Evolutionary conservation across 2,113 vertebrate genomes (phyloP).

Genomic region (Aepyceros melampus): DNA sequence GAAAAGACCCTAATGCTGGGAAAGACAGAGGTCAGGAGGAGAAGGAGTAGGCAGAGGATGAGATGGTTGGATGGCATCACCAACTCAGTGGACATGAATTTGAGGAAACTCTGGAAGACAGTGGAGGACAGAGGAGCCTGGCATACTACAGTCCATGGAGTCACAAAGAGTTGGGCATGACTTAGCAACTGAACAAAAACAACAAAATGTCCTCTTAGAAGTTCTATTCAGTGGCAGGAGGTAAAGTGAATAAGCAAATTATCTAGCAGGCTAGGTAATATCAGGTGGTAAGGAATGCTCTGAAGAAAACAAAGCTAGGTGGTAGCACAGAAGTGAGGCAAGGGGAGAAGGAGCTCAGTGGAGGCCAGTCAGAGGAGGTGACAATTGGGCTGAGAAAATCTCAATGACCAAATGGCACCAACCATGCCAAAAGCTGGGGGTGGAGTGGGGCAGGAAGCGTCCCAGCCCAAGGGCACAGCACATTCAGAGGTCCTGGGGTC

Average conservation of each 20-base stretch:
- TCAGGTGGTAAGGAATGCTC: background rate
- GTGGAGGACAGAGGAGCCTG: background rate
- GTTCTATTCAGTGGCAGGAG: background rate
- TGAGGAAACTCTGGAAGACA: background rate
- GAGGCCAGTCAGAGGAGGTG: background rate
- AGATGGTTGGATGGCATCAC: background rate
- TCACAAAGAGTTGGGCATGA: background rate
- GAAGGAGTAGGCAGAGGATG: background rate
- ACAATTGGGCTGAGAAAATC: background rate
- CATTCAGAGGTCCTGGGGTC: background rate
- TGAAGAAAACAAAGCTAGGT: background rate
- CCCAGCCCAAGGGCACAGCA: background rate
- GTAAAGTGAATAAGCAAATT: background rate
- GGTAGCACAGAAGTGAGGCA: background rate
- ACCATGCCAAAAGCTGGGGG: background rate
- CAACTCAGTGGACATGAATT: background rate
- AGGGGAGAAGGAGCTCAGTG: no score
- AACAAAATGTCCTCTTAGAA: background rate
- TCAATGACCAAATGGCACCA: background rate
- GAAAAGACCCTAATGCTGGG: background rate
- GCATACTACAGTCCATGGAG: background rate
- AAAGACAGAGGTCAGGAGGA: background rate
- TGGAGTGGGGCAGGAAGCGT: background rate
- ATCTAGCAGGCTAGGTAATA: background rate
- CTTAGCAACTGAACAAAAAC: background rate